Percentiles rank a stretch among this genome's conserved stretches.
Evolutionary conservation across 2,888 invertebrate genomes (phyloP).

Genomic region (Brenthis hecate): DNA sequence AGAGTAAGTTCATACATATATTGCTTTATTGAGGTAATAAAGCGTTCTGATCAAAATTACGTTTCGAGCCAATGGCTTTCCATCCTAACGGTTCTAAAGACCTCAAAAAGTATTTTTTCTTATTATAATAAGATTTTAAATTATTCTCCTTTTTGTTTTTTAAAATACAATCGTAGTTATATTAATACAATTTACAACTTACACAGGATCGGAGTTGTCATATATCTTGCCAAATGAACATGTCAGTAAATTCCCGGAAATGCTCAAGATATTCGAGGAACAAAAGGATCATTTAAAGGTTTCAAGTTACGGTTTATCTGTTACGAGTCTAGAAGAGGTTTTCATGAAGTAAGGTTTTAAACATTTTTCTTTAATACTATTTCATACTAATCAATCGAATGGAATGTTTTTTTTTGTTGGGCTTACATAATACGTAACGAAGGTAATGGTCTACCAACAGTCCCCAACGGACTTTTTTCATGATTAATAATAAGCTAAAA

Average conservation of each 20-base stretch:
- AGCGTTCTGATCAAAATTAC: too few species aligned
- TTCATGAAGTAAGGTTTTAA: constrained; percentile 86
- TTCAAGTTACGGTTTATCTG: constrained; percentile 91
- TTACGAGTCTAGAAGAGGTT: constrained; percentile 96
- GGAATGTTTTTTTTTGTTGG: too few species aligned
- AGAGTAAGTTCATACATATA: too few species aligned
- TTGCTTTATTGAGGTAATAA: too few species aligned
- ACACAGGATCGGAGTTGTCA: constrained; percentile 86
- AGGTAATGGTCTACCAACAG: too few species aligned
- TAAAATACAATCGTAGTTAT: neutral
- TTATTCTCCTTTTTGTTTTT: neutral
- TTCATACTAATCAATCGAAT: too few species aligned
- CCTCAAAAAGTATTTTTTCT: neutral
- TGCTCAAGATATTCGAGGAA: constrained; percentile 87
- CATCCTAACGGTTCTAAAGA: neutral
- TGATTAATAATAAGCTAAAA: too few species aligned
- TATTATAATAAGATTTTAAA: neutral
- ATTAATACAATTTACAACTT: neutral
- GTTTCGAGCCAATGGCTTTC: too few species aligned
- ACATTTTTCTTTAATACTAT: neutral
- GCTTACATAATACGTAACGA: too few species aligned
- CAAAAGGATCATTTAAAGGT: constrained; percentile 83
- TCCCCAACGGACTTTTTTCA: too few species aligned
- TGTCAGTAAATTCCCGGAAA: constrained; percentile 84
- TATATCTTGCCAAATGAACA: constrained; percentile 87